These are phyloP conservation scores for Hyperoplus lanceolatus DNA, from an alignment of 2,797 vertebrate species.

Conservation along the genomic window DNA sequence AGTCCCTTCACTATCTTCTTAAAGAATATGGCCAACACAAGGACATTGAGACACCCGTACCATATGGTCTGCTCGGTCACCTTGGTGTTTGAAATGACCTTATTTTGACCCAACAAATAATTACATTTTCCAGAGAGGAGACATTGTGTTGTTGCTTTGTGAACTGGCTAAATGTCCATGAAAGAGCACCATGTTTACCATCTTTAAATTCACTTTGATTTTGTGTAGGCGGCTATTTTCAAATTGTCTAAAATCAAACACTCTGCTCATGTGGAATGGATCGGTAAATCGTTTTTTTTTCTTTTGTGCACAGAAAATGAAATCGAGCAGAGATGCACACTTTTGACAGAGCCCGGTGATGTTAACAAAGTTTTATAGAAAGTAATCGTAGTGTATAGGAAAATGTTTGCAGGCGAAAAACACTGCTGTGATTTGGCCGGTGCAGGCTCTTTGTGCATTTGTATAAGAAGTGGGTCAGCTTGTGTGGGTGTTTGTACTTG, in stretches of 20 bases:
- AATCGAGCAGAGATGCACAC: not conserved
- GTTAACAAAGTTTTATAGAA: conserved; percentile 15
- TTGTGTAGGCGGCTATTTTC: not conserved
- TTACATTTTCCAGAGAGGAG: not conserved
- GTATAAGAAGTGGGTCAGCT: conserved; percentile 55
- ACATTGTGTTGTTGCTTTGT: not conserved
- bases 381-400: not conserved
- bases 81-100: not conserved
- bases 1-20: not conserved
- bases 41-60: not conserved
- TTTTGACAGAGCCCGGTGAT: not conserved
- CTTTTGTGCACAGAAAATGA: not conserved
- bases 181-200: not conserved
- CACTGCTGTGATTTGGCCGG: conserved; percentile 24
- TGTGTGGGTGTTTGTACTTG: conserved; percentile 52
- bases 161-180: not conserved
- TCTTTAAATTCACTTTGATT: conserved; percentile 8
- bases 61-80: not conserved
- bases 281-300: conserved; percentile 7
- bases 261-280: not conserved
- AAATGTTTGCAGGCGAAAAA: conserved; percentile 50
- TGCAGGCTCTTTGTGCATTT: conserved; percentile 50
- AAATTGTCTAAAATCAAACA: not conserved
- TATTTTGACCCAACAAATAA: not conserved
- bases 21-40: conserved; percentile 11